Evolutionary conservation across 1,140 invertebrate species (phyloP), one percentile per base, ranked within the genome.

Genomic region (Myzus persicae): DNA sequence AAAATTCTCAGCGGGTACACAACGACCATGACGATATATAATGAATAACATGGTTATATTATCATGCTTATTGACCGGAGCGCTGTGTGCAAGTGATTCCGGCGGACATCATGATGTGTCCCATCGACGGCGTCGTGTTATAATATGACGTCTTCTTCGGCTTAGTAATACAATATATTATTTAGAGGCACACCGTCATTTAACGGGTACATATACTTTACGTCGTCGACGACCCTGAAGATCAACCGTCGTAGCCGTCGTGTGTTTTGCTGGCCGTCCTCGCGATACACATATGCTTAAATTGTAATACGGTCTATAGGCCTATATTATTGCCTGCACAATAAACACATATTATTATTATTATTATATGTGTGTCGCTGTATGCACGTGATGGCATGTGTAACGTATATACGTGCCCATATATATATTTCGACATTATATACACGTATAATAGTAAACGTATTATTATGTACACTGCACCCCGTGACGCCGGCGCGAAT

Each of bases 1-100:
- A 92, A 92, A 91, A 46, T 46, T 92, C 90, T 38, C 90, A 42
- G 44, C 90, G 67, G 90, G 90, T 40, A 38, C 42, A 22, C 48
- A 22, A 51, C 48, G 5, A 22, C 48, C 48, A 6, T 51, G 5
- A 22, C 48, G 48, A 51, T 22, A 51, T n/a, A n/a, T n/a, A n/a
- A n/a, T n/a, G n/a, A n/a, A n/a, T 24, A 24, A 51, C 22, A 51
- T 51, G 46, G 18, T 48, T 20, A 51, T 24, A 51, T 22, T 22
- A 51, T 46, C 7, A 48, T 51, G 46, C 14, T 81, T 54, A 31
- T 14, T 11, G 54, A 59, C 54, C 38, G 36, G 81, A 36, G 81
- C 7, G 5, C n/a, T n/a, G n/a, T 42, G 20, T 11, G 36, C 36
- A 38, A 82, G n/a, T 11, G 38, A 9, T 82, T 82, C 40, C 82